Evolutionary conservation across 2,113 vertebrate species (phyloP).

Genomic region (Bettongia penicillata): DNA sequence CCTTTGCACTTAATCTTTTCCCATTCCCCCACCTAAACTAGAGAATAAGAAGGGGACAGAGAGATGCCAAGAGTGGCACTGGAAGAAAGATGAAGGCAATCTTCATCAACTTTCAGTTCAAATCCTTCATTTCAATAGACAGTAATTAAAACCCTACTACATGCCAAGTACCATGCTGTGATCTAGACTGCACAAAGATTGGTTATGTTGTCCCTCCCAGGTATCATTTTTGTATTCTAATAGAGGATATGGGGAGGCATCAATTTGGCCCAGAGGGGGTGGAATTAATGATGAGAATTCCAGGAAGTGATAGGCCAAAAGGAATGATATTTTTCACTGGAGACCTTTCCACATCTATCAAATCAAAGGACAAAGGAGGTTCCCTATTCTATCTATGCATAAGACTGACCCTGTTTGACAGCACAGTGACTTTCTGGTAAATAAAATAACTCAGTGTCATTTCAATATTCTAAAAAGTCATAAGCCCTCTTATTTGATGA

Average conservation of each 20-base stretch:
- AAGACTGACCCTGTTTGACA: not conserved
- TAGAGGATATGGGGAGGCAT: not conserved
- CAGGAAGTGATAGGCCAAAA: not conserved
- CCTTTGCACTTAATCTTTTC: not conserved
- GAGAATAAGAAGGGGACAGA: not conserved
- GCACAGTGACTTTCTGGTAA: not conserved
- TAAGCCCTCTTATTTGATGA: slow-evolving; percentile 46
- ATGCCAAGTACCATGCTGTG: not conserved
- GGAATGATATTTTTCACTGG: not conserved
- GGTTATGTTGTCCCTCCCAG: not conserved
- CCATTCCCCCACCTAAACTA: not conserved
- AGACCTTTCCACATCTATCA: not conserved
- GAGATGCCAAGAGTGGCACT: not conserved
- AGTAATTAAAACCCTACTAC: not conserved
- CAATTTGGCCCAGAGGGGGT: not conserved
- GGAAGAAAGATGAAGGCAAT: not conserved
- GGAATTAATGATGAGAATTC: not conserved
- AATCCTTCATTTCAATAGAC: not conserved
- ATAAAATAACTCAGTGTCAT: slow-evolving; percentile 39
- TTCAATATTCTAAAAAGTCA: slow-evolving; percentile 48
- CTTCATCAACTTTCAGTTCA: not conserved
- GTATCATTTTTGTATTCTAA: not conserved
- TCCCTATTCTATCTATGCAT: not conserved
- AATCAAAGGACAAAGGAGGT: not conserved
- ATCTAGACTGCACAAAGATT: not conserved